Evolutionary conservation across 2,113 vertebrate genomes (phyloP).

Genomic region (Oxyura jamaicensis): DNA sequence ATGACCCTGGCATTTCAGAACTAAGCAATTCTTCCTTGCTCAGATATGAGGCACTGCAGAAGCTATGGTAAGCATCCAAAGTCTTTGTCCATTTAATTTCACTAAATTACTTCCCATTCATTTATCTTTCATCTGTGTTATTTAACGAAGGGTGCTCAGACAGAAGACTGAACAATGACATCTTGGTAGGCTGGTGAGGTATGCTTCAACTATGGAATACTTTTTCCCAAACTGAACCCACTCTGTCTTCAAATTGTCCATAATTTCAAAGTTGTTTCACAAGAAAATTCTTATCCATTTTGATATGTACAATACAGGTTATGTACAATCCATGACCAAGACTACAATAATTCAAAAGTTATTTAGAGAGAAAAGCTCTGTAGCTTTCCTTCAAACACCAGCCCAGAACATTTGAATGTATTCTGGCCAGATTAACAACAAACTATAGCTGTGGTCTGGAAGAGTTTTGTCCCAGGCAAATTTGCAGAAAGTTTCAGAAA

Average conservation of each 20-base stretch:
- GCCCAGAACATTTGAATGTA: neutral
- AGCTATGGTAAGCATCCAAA: conserved; percentile 56
- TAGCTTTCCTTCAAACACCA: neutral
- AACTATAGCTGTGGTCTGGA: neutral
- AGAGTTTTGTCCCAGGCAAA: neutral
- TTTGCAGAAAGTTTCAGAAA: neutral
- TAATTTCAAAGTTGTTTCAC: too few species aligned
- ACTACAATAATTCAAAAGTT: too few species aligned
- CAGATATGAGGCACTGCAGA: conserved; percentile 50
- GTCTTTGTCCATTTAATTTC: conserved; percentile 1
- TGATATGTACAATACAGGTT: too few species aligned
- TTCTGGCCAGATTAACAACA: neutral
- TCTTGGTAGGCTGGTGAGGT: neutral
- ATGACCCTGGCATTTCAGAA: conserved; percentile 70
- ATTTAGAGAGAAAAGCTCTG: too few species aligned
- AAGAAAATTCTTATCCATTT: too few species aligned
- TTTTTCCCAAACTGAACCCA: neutral
- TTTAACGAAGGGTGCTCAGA: conserved; percentile 21
- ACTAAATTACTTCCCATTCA: conserved; percentile 7
- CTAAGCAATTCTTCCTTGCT: conserved; percentile 17
- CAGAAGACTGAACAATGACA: neutral
- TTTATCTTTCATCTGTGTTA: conserved; percentile 32
- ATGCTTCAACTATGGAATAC: neutral
- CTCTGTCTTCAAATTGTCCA: too few species aligned
- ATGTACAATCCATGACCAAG: too few species aligned